Conservation (phyloP, 2,888 invertebrate species). For the Ptilodon capucinus region DNA sequence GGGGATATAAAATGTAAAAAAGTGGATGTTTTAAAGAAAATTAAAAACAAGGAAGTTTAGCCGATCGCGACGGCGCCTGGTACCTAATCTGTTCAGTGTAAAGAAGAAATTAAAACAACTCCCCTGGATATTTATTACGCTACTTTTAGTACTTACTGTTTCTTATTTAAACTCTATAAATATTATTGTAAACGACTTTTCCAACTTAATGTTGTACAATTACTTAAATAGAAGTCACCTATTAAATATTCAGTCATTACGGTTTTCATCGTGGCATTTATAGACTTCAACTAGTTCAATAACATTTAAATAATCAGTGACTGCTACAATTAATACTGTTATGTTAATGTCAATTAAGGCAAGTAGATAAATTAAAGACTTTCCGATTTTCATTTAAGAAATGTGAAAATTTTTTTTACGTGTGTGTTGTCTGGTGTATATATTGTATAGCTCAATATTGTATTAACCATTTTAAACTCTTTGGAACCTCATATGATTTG, state of each 20-base stretch:
- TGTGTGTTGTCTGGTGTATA: too few species aligned
- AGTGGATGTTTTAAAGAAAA: slow-evolving; percentile 81
- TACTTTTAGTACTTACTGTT: slow-evolving; percentile 67
- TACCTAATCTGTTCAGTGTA: slow-evolving; percentile 76
- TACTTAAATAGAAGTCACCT: background rate
- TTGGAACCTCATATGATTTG: too few species aligned
- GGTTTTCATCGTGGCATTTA: background rate
- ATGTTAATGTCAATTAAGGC: slow-evolving; percentile 2
- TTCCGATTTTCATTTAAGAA: background rate
- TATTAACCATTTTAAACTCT: too few species aligned
- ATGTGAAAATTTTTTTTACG: too few species aligned
- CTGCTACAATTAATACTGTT: background rate
- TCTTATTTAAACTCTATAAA: slow-evolving; percentile 61
- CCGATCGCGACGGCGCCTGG: slow-evolving; percentile 76
- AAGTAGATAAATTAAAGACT: background rate
- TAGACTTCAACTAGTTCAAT: background rate
- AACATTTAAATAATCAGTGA: background rate
- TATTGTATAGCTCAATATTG: too few species aligned
- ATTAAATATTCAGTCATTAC: background rate
- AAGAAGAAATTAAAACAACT: slow-evolving; percentile 82
- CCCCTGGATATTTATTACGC: slow-evolving; percentile 80
- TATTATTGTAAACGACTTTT: slow-evolving; percentile 57
- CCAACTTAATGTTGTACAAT: slow-evolving; percentile 2
- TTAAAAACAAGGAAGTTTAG: slow-evolving; percentile 80
- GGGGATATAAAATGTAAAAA: slow-evolving; percentile 76